These are phyloP conservation scores for Hyposoter dolosus DNA, from an alignment of 2,888 invertebrate species.

Conservation along the genomic window DNA sequence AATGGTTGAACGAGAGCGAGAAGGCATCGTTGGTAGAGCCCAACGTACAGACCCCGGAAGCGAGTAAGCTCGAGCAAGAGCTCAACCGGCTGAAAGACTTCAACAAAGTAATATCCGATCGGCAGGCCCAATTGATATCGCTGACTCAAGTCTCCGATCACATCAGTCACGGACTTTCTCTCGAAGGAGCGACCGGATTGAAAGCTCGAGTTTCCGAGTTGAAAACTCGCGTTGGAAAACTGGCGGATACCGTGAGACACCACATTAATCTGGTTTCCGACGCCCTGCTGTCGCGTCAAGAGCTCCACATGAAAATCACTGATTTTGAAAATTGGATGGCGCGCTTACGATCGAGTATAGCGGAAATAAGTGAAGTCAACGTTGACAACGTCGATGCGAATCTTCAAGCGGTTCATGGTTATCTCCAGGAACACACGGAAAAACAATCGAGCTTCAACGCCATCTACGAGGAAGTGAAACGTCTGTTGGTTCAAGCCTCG, in stretches of 20 bases:
- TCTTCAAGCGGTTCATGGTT: slow-evolving; percentile 91
- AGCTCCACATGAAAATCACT: slow-evolving; percentile 92
- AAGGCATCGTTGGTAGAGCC: slow-evolving; percentile 87
- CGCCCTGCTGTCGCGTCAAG: slow-evolving; percentile 92
- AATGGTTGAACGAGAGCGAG: slow-evolving; percentile 91
- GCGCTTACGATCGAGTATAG: slow-evolving; percentile 89
- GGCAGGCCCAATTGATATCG: slow-evolving; percentile 93
- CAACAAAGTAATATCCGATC: slow-evolving; percentile 94
- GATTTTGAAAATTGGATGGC: slow-evolving; percentile 94
- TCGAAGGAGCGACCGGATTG: slow-evolving; percentile 91
- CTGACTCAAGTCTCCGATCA: slow-evolving; percentile 93
- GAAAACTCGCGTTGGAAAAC: slow-evolving; percentile 90
- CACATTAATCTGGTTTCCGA: slow-evolving; percentile 93
- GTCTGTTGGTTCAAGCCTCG: slow-evolving; percentile 89
- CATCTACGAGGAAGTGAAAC: slow-evolving; percentile 94
- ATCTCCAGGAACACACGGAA: slow-evolving; percentile 94
- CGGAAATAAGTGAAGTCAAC: slow-evolving; percentile 92
- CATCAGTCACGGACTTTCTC: slow-evolving; percentile 91
- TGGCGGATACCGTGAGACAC: slow-evolving; percentile 91
- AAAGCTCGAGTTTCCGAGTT: slow-evolving; percentile 91
- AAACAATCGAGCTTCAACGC: slow-evolving; percentile 91
- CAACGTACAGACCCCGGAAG: slow-evolving; percentile 89
- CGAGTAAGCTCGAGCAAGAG: slow-evolving; percentile 91
- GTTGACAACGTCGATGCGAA: slow-evolving; percentile 93
- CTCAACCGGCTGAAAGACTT: slow-evolving; percentile 91